Evolutionary conservation across 2,888 invertebrate genomes (phyloP).

Genomic region (Lepidonotus clava): DNA sequence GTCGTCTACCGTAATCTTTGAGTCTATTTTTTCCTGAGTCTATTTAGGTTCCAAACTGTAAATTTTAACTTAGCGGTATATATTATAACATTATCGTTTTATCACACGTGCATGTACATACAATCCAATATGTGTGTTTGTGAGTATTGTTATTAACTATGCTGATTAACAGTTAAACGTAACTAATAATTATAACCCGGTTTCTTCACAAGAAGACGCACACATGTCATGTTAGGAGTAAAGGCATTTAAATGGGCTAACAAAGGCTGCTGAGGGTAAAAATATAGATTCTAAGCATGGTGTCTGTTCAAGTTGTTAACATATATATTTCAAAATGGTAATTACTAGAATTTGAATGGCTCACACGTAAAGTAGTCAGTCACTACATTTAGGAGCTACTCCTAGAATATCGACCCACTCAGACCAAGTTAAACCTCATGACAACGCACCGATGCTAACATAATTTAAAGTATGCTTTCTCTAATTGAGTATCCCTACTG

Average conservation of each 20-base stretch:
- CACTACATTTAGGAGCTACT: no score
- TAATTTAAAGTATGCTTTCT: not conserved
- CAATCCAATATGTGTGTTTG: not conserved
- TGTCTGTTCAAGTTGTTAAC: not conserved
- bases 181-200: no score
- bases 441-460: not conserved
- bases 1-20: not conserved
- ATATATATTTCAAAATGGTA: not conserved
- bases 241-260: no score
- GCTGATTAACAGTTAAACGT: no score
- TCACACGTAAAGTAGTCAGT: no score
- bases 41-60: not conserved
- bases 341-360: no score
- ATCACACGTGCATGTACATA: slow-evolving; percentile 22
- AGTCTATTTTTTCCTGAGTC: not conserved
- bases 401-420: no score
- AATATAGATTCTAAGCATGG: not conserved
- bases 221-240: no score
- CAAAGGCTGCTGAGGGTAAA: no score
- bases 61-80: not conserved
- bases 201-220: no score
- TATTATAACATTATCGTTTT: not conserved
- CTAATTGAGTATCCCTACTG: not conserved
- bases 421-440: no score
- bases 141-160: slow-evolving; percentile 14